Base-by-base conservation (phyloP, 2,797 vertebrate genomes). In the Coracias cyanogaster region DNA sequence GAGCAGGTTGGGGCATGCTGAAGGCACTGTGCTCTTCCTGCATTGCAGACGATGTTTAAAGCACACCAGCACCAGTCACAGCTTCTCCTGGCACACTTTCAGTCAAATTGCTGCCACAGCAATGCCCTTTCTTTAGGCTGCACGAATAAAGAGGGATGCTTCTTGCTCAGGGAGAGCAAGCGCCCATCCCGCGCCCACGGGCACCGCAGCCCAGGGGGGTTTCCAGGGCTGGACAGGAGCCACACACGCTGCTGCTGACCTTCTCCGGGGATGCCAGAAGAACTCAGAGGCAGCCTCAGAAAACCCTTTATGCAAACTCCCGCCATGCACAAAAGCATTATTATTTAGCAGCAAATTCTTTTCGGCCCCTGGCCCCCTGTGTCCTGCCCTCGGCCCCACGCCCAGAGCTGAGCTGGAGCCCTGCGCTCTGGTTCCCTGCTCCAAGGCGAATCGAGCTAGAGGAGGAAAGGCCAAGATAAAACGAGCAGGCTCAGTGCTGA, bases 171-270 rank as follows among this genome's bases (percentile, higher is more conserved):
- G n/a, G 29, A 74, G 71, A 77, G 29, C 55, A 9, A 91, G 69
- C 29, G 57, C 31, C 85, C 2, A 3, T 65, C 28, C 72, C 1
- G 0, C 25, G 81, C 48, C 74, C 39, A 35, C 0, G 0, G 45
- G 33, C 58, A 25, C 60, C 0, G 0, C 71, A 55, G 29, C 81
- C 65, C 48, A n/a, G 15, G 45, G 19, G 29, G 15, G 18, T 43
- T 82, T 41, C 69, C 72, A 93, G 76, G 66, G 76, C 79, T 83
- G 90, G 79, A 33, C 2, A 2, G 66, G 16, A 72, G 80, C 83
- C 88, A n/a, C 2, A 0, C 1, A 0, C 1, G 1, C 43, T 71
- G 31, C 51, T 46, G 58, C 74, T 48, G 49, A 17, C 33, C 61
- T 31, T 12, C 64, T 57, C 13, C 39, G 35, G 64, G 43, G 41